Percentiles rank a stretch among this genome's conserved stretches.
These are phyloP conservation scores for Grus americana DNA, from an alignment of 2,113 vertebrate species.

Conservation along the genomic window DNA sequence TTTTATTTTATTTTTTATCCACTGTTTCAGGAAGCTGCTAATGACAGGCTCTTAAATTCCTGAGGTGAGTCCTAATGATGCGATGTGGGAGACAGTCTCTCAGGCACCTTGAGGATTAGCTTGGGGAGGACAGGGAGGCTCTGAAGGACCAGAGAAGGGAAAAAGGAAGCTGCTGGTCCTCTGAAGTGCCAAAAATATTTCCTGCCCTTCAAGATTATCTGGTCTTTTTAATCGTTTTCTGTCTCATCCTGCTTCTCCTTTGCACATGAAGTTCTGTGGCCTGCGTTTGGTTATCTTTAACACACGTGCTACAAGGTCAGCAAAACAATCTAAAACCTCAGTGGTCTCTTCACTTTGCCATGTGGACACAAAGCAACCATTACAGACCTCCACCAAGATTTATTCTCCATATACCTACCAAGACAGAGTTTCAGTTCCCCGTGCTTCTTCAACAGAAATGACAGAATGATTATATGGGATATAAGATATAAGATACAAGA, in stretches of 20 bases:
- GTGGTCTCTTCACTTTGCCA: neutral
- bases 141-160: neutral
- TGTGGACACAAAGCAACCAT: neutral
- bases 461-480: neutral
- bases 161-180: neutral
- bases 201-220: neutral
- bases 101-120: neutral
- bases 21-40: conserved; percentile 11
- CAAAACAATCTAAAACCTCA: neutral
- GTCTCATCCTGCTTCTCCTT: neutral
- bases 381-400: neutral
- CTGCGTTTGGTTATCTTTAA: neutral
- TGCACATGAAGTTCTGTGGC: neutral
- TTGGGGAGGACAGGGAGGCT: neutral
- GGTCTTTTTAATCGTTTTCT: neutral
- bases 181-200: neutral
- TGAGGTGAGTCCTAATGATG: neutral
- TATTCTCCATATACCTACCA: neutral
- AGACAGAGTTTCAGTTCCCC: neutral
- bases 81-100: neutral
- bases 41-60: conserved; percentile 7
- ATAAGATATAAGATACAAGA: neutral
- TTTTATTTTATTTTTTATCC: conserved; percentile 8
- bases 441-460: neutral
- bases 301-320: neutral